Evolutionary conservation across 2,113 vertebrate genomes (phyloP).

Genomic region (Athene noctua): DNA sequence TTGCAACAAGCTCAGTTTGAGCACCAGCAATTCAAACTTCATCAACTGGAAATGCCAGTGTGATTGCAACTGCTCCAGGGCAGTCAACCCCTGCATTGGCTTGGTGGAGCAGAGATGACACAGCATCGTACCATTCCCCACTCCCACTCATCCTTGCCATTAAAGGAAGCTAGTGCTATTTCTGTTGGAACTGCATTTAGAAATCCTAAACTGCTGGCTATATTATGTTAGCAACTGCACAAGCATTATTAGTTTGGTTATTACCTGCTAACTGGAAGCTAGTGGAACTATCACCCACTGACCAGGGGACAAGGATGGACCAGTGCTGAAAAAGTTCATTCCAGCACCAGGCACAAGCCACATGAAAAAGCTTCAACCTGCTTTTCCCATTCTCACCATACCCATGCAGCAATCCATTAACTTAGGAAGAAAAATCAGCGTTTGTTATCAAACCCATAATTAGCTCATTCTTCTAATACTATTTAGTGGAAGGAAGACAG

Average conservation of each 20-base stretch:
- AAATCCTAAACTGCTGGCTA: not conserved
- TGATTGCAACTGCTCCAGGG: not conserved
- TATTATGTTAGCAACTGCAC: not conserved
- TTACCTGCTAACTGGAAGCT: not conserved
- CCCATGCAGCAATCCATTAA: not conserved
- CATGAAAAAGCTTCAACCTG: not conserved
- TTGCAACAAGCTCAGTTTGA: not conserved
- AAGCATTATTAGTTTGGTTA: not conserved
- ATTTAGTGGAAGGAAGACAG: not conserved
- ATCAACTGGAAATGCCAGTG: not conserved
- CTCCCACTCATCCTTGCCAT: not conserved
- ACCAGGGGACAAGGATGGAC: not conserved
- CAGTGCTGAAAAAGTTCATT: not conserved
- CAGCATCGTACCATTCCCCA: not conserved
- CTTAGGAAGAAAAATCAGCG: accelerated
- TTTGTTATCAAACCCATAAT: not conserved
- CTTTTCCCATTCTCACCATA: not conserved
- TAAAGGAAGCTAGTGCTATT: not conserved
- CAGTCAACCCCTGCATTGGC: not conserved
- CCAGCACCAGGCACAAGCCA: not conserved
- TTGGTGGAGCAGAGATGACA: not conserved
- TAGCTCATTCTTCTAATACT: not conserved
- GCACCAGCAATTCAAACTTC: conserved; percentile 1
- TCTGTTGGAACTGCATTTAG: not conserved
- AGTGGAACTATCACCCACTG: not conserved